A percentile compares a stretch with the other conserved stretches of the same genome.
phyloP scores from a whole-genome alignment of 2,113 vertebrate genomes.

The Engraulis encrasicolus region DNA sequence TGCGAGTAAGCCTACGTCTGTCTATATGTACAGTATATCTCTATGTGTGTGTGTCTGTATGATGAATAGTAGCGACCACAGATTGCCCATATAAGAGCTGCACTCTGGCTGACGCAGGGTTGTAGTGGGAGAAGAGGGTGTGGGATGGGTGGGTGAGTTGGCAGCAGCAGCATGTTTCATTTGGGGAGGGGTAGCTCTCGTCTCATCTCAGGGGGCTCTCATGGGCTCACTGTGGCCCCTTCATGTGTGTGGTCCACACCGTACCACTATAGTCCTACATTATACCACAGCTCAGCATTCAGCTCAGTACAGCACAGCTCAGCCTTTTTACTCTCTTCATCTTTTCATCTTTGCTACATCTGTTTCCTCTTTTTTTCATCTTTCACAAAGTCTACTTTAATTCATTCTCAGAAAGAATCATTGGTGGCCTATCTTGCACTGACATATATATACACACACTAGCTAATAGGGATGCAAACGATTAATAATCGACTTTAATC shows the following conservation, averaged over 20 bases:
- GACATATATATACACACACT: background rate
- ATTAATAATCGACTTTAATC: no score
- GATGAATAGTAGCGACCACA: background rate
- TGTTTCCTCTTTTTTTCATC: no score
- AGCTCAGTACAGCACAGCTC: no score
- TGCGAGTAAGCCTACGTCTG: background rate
- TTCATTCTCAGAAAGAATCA: background rate
- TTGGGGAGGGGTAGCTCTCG: background rate
- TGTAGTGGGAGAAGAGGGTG: background rate
- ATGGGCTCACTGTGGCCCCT: no score
- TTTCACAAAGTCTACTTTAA: constrained; percentile 8
- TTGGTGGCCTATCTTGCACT: no score
- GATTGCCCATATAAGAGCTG: background rate
- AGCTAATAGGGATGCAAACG: no score
- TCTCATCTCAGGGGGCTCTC: no score
- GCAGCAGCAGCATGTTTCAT: constrained; percentile 15
- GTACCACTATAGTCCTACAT: no score
- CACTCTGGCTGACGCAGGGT: background rate
- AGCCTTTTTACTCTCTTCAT: background rate
- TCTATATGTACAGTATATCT: no score
- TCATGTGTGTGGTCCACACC: constrained; percentile 10
- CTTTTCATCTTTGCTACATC: no score
- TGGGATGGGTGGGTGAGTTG: background rate
- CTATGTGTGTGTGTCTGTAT: background rate
- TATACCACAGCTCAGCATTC: no score